Evolutionary conservation across 2,888 invertebrate species (phyloP).

Genomic region (Caenorhabditis sp.): DNA sequence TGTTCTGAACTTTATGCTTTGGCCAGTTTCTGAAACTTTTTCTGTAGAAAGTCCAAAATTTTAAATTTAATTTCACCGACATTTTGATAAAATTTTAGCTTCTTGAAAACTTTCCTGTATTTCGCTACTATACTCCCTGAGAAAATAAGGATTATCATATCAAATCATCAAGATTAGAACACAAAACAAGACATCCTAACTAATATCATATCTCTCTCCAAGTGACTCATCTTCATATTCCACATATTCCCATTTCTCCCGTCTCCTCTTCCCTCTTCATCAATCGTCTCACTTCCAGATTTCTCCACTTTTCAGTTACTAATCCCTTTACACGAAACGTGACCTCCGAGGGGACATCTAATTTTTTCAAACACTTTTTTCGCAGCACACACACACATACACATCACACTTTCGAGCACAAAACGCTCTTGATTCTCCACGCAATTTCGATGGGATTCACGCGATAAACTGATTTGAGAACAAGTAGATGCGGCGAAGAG

Average conservation of each 20-base stretch:
- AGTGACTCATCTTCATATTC: conserved; percentile 13
- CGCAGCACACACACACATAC: conserved; percentile 12
- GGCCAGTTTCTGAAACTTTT: too few species aligned
- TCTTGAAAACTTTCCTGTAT: too few species aligned
- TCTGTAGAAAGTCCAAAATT: too few species aligned
- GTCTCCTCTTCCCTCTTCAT: neutral
- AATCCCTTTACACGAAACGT: conserved; percentile 10
- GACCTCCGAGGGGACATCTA: conserved; percentile 10
- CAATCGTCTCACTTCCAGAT: neutral
- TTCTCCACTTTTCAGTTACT: conserved; percentile 8
- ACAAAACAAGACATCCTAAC: conserved; percentile 23
- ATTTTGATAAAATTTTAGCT: too few species aligned
- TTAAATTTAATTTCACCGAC: too few species aligned
- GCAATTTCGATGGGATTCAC: conserved; percentile 47
- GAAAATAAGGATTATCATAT: conserved; percentile 12
- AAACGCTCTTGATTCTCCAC: conserved; percentile 3
- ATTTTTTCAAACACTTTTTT: conserved; percentile 14
- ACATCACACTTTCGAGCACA: too few species aligned
- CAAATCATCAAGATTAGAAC: neutral
- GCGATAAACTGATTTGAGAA: conserved; percentile 61
- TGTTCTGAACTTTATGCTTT: too few species aligned
- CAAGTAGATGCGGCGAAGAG: conserved; percentile 48
- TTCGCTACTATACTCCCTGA: too few species aligned
- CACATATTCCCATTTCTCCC: too few species aligned
- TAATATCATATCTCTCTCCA: conserved; percentile 13